Evolutionary conservation across 2,113 vertebrate species (phyloP), one percentile per base, ranked within the genome.

Genomic region (Nasalis larvatus): DNA sequence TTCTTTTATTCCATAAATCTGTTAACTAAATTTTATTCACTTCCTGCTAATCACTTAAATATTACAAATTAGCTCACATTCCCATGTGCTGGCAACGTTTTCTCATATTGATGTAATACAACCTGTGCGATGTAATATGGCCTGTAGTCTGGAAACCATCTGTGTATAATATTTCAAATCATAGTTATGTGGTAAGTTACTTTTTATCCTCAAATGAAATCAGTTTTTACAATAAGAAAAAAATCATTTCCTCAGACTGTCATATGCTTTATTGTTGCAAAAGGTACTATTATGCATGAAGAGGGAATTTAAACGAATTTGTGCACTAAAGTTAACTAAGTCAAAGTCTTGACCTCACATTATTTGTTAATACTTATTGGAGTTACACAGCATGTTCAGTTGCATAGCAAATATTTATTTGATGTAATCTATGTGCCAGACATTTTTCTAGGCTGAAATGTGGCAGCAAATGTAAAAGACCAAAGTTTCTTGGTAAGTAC

Each of bases 181-280:
- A 86, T 45, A 76, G 16, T 89, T 58, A 60, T 37, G 8, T 54
- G 1, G 4, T 52, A 86, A 89, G 71, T 96, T 94, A 58, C 45
- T 90, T 93, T 90, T 76, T 45, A 83, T 74, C 32, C 56, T 87
- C 37, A 91, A 93, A 66, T 87, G 32, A 87, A 66, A 91, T 95
- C 35, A 23, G 3, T 30, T 96, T 96, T 94, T 92, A 74, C 6
- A 73, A 42, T 81, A 73, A 73, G 76, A 49, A 52, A 82, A 89
- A 66, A 71, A 16, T 54, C 3, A 71, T 91, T 94, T 87, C 27
- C 16, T 78, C 20, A 5, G 71, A 71, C 73, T 74, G 71, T 58
- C 12, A 58, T 80, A 85, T 52, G 23, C 54, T 73, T 84, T 80
- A 74, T 85, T 73, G 89, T 60, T 92, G 74, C 25, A 58, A 86